Evolutionary conservation across 2,113 vertebrate genomes (phyloP), one percentile per base, ranked within the genome.

Genomic region (Trinectes maculatus): DNA sequence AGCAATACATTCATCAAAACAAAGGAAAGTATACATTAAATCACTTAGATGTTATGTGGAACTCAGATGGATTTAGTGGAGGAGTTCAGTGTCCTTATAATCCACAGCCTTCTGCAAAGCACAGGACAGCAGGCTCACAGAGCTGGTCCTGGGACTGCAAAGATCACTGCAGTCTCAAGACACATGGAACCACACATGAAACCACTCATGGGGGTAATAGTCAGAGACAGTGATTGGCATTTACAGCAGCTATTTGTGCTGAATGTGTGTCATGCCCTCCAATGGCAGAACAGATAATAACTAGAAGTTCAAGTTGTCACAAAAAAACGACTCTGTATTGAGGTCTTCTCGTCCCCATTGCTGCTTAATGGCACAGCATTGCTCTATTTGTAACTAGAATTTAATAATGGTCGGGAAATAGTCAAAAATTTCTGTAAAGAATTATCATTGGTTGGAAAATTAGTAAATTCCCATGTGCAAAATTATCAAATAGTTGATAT

Each of bases 1-100:
- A 79, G 31, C 60, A 74, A 66, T 58, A 63, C 26, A 62, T 80
- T 77, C 46, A 80, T 80, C 56, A 74, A 55, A 69, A 69, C 72
- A 40, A 43, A 64, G 56, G 57, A 60, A 62, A 60, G 43, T 57
- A 55, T 47, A 24, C 18, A 79, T 77, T 54, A 61, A 51, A 86
- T 56, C 6, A 13, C 31, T 40, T 11, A 62, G 44, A 48, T 51
- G 59, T 62, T 44, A 67, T 65, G 25, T 65, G 33, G 70, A 62
- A 43, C 31, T 56, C 25, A 34, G 54, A 18, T 5, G 18, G 33
- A 57, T 43, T 19, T 55, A 29, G 18, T 55, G 43, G n/a, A 49
- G 36, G 33, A 46, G 29, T 54, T 65, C 24, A 21, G 18, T 39
- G 36, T 21, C 43, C 43, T 59, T 66, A 62, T 25, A 60, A 70